Conservation (phyloP, 2,888 invertebrate genomes). For the Melipona bicolor region DNA sequence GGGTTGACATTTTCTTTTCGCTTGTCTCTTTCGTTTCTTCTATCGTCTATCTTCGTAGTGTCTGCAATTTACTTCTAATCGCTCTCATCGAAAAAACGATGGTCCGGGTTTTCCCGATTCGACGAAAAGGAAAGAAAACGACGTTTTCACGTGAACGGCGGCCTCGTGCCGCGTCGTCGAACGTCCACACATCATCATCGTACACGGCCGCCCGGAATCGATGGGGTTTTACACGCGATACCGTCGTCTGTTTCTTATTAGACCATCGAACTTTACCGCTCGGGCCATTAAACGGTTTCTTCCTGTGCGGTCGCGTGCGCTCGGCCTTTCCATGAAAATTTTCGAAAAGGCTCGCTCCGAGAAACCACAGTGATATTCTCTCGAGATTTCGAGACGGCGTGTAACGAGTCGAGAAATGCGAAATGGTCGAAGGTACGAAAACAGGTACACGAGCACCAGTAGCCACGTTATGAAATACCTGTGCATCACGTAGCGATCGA, state of each 20-base stretch:
- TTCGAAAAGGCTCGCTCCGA: background rate
- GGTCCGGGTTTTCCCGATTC: background rate
- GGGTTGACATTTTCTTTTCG: conserved; percentile 16
- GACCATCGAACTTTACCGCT: conserved; percentile 9
- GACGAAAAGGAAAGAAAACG: background rate
- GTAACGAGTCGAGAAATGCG: background rate
- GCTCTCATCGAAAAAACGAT: background rate
- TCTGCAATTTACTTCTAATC: conserved; percentile 10
- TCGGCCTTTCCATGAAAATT: background rate
- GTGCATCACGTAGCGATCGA: conserved; percentile 48
- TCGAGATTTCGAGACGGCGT: background rate
- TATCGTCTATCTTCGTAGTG: background rate
- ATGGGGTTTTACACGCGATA: conserved; percentile 22
- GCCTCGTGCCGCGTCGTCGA: background rate
- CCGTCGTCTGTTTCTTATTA: background rate
- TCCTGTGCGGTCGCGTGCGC: background rate
- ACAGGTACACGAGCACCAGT: conserved; percentile 38
- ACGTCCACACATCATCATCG: background rate
- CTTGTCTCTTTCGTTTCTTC: conserved; percentile 14
- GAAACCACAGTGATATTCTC: background rate
- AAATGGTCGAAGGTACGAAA: conserved; percentile 23
- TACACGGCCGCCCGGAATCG: background rate
- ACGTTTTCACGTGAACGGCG: background rate
- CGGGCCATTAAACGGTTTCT: background rate
- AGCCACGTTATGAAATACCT: conserved; percentile 36